These are phyloP conservation scores for Xiphophorus birchmanni DNA, from an alignment of 2,797 vertebrate species.

Conservation along the genomic window DNA sequence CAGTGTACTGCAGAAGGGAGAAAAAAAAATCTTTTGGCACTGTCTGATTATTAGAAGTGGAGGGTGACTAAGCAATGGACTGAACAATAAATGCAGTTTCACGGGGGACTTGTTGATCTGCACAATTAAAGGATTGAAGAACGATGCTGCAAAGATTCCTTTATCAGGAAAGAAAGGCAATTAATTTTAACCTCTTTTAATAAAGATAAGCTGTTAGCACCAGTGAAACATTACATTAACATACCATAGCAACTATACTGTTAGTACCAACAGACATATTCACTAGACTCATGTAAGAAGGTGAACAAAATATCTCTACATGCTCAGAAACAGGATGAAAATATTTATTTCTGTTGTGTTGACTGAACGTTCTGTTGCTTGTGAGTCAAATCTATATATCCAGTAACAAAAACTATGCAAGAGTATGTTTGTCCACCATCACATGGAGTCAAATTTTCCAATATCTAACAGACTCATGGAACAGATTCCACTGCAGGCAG, in stretches of 20 bases:
- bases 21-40: neutral
- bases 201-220: neutral
- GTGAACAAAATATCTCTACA: neutral
- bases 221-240: neutral
- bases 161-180: neutral
- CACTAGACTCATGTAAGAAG: neutral
- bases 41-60: neutral
- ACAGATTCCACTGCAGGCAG: constrained; percentile 11
- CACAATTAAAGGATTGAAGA: constrained; percentile 23
- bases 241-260: neutral
- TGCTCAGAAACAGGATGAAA: neutral
- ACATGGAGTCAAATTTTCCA: neutral
- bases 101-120: constrained; percentile 5
- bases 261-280: neutral
- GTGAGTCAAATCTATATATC: neutral
- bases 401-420: neutral
- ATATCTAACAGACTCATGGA: neutral
- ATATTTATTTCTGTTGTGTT: neutral
- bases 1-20: neutral
- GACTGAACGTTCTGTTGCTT: neutral
- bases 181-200: neutral
- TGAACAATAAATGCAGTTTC: constrained; percentile 14
- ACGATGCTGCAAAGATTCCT: constrained; percentile 5
- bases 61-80: constrained; percentile 34
- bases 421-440: no score